Evolutionary conservation across 2,113 vertebrate genomes (phyloP).

Genomic region (Ranitomeya variabilis): DNA sequence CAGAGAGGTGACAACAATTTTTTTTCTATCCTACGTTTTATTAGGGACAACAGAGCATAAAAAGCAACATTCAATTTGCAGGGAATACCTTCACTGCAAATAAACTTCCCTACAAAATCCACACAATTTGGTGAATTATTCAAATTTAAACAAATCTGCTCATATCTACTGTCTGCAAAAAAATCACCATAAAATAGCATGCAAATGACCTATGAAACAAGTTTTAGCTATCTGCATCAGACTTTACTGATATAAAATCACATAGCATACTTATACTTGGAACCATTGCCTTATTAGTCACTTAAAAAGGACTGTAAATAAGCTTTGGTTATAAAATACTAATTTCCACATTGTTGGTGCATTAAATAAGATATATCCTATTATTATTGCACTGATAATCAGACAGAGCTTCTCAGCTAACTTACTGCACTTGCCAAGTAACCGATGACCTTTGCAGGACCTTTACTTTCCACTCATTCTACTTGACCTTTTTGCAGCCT

Average conservation of each 20-base stretch:
- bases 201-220: background rate
- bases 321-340: background rate
- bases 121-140: too few species aligned
- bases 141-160: too few species aligned
- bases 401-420: background rate
- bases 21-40: too few species aligned
- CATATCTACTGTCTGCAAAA: too few species aligned
- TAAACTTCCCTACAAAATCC: too few species aligned
- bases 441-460: constrained; percentile 22
- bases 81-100: too few species aligned
- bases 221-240: background rate
- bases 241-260: background rate
- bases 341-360: background rate
- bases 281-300: background rate
- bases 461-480: constrained; percentile 15
- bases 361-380: constrained; percentile 3
- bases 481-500: constrained; percentile 44
- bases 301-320: background rate
- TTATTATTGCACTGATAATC: background rate
- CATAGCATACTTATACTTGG: background rate
- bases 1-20: too few species aligned
- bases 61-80: too few species aligned
- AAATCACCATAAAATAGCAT: background rate
- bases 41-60: too few species aligned
- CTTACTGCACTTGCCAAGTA: background rate